Percentiles rank a stretch among this genome's conserved stretches.
These are phyloP conservation scores for Kryptolebias ocellatus DNA, from an alignment of 2,797 vertebrate genomes.

Conservation along the genomic window DNA sequence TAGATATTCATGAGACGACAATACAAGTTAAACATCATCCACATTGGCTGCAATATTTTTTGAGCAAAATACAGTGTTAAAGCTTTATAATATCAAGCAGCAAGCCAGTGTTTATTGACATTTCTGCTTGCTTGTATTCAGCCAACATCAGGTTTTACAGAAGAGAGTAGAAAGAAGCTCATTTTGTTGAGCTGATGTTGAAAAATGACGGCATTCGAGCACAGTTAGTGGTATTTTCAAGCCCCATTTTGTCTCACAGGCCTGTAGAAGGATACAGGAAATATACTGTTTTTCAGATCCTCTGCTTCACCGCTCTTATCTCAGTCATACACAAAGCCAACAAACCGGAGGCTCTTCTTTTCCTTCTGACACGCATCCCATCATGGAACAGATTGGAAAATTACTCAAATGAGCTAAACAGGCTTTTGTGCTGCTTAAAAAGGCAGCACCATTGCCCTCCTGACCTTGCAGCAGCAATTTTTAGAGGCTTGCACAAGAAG, in stretches of 20 bases:
- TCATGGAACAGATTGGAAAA: conserved; percentile 36
- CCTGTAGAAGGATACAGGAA: conserved; percentile 28
- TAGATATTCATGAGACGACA: too few species aligned
- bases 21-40: too few species aligned
- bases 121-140: conserved; percentile 10
- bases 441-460: conserved; percentile 29
- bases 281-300: conserved; percentile 23
- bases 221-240: conserved; percentile 20
- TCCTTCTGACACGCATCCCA: conserved; percentile 16
- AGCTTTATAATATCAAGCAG: too few species aligned
- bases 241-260: conserved; percentile 7
- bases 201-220: conserved; percentile 5
- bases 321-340: conserved; percentile 35
- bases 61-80: too few species aligned
- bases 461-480: conserved; percentile 49
- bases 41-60: too few species aligned
- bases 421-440: conserved; percentile 33
- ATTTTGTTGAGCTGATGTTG: conserved; percentile 2
- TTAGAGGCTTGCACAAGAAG: conserved; percentile 29
- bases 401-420: conserved; percentile 43
- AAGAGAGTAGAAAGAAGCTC: background rate
- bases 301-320: conserved; percentile 38
- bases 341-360: background rate
- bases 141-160: conserved; percentile 2
- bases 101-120: too few species aligned